These are phyloP conservation scores for Falco columbarius DNA, from an alignment of 2,797 vertebrate genomes.

Conservation along the genomic window DNA sequence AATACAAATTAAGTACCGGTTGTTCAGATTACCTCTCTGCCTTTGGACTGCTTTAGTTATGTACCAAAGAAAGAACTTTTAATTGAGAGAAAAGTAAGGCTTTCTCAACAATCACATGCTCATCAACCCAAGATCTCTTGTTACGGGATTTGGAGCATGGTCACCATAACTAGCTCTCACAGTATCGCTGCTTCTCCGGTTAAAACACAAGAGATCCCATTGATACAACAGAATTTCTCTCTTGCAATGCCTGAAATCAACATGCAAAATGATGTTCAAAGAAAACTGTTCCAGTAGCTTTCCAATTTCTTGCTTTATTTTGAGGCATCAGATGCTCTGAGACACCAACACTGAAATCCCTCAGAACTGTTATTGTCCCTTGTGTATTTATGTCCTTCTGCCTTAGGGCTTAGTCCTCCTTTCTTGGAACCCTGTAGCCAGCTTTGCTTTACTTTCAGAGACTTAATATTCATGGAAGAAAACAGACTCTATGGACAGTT, in stretches of 20 bases:
- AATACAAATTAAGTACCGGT: not conserved
- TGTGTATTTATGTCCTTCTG: not conserved
- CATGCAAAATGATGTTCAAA: not conserved
- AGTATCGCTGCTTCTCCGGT: not conserved
- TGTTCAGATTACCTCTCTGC: conserved; percentile 11
- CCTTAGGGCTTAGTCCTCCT: not conserved
- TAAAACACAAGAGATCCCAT: not conserved
- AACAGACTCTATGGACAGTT: not conserved
- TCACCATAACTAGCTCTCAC: not conserved
- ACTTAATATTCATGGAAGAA: not conserved
- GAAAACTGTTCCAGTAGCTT: not conserved
- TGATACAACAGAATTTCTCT: not conserved
- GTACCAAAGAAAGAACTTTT: not conserved
- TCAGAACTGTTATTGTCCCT: not conserved
- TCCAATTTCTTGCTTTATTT: not conserved
- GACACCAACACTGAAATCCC: not conserved
- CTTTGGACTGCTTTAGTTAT: not conserved
- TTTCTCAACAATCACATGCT: not conserved
- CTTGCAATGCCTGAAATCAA: not conserved
- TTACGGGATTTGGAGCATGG: not conserved
- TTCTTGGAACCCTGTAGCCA: not conserved
- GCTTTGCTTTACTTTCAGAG: not conserved
- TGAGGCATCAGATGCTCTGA: not conserved
- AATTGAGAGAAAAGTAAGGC: not conserved
- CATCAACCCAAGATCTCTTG: not conserved